phyloP scores from a whole-genome alignment of 2,113 vertebrate genomes.

The Pantherophis guttatus region DNA sequence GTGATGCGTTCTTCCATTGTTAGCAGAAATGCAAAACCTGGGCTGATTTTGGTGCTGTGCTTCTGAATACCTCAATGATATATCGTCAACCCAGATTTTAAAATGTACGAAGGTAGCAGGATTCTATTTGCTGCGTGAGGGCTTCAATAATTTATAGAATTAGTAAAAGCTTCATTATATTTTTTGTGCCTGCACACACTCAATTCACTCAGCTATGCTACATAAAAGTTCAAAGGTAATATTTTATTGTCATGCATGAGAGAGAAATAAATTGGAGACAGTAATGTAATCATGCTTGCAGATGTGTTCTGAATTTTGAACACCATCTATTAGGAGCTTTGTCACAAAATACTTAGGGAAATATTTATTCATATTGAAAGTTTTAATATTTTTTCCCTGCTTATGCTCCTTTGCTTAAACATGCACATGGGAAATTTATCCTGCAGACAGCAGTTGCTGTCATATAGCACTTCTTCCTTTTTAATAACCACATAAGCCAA shows the following conservation, averaged over 20 bases:
- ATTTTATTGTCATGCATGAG: conserved; percentile 63
- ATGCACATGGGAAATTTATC: conserved; percentile 66
- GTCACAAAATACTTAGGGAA: conserved; percentile 73
- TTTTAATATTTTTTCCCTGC: conserved; percentile 73
- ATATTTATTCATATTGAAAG: conserved; percentile 74
- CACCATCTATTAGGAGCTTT: conserved; percentile 73
- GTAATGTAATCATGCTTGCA: conserved; percentile 68
- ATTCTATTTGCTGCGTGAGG: conserved; percentile 66
- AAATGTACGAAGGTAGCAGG: conserved; percentile 67
- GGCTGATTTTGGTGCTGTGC: neutral
- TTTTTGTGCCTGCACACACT: conserved; percentile 62
- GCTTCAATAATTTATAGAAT: conserved; percentile 77
- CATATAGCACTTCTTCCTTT: conserved; percentile 61
- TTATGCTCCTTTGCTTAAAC: conserved; percentile 68
- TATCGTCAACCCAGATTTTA: conserved; percentile 40
- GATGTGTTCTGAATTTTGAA: conserved; percentile 75
- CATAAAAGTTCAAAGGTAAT: conserved; percentile 73
- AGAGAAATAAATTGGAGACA: conserved; percentile 73
- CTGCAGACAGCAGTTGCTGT: conserved; percentile 65
- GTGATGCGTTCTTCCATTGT: neutral
- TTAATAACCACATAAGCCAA: conserved; percentile 67
- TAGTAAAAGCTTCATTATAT: conserved; percentile 71
- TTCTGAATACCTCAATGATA: neutral
- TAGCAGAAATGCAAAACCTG: neutral
- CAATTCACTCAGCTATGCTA: conserved; percentile 69